Evolutionary conservation across 2,888 invertebrate genomes (phyloP), one percentile per base, ranked within the genome.

Genomic region (Drosophila pseudotalamancana): DNA sequence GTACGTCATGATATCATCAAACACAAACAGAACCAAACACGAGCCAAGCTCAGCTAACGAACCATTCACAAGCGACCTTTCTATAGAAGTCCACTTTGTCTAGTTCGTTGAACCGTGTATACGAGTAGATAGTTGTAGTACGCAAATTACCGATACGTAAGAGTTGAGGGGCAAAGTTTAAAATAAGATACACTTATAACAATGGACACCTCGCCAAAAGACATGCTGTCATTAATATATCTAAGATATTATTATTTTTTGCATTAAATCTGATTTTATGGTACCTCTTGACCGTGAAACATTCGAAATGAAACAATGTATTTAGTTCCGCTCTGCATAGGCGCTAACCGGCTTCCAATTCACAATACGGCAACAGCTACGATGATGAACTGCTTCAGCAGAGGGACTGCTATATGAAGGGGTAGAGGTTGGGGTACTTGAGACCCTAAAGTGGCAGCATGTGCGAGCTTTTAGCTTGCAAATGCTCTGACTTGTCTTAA

Each of bases 111-210:
- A 84, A 84, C 84, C 11, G 16, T 6, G n/a, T 6, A 6, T 59
- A 48, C 27, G 48, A n/a, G n/a, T 23, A 14, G 23, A 23, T 40
- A 25, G 3, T 25, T 25, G 65, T 72, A 76, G 70, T 82, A 86
- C 86, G 86, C 88, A 83, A 82, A 85, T 74, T 87, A 87, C 88
- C 86, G 83, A 85, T 85, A 85, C 45, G 42, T 62, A 64, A 61
- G 56, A 49, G 42, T 67, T 48, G 31, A 76, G 55, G 50, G 32
- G 37, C 32, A 53, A 57, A 65, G 53, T 73, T 78, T 76, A 75
- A 37, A 27, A 67, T 65, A 64, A 75, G 40, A 54, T 40, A 29
- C 34, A n/a, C 43, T 45, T 31, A 39, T 55, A 37, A 43, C 43
- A 53, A 50, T 51, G 48, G 53, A 64, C 53, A 71, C 51, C 60